A percentile compares a stretch with the other conserved stretches of the same genome.
Conservation (phyloP, 1,140 invertebrate genomes). For the Bacillus rossius region DNA sequence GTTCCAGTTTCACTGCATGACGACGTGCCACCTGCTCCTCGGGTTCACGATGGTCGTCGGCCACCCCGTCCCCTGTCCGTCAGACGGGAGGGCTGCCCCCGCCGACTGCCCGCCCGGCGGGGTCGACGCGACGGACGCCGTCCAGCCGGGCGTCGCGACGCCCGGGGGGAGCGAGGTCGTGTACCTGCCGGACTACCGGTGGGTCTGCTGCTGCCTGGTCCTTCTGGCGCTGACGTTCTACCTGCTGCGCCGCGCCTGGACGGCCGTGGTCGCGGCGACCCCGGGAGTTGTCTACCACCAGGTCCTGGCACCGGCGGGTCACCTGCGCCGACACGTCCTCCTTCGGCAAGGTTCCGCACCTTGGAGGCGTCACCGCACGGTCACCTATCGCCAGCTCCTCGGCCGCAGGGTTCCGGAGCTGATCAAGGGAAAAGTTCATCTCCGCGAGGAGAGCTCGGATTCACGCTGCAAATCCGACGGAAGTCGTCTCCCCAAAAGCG, state of each 20-base stretch:
- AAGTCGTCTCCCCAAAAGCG: constrained; percentile 73
- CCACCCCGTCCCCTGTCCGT: constrained; percentile 49
- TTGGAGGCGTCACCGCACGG: constrained; percentile 64
- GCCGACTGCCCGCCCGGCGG: constrained; percentile 43
- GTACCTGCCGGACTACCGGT: constrained; percentile 82
- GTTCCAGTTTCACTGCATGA: constrained; percentile 43
- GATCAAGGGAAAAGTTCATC: constrained; percentile 47
- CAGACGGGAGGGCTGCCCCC: constrained; percentile 37
- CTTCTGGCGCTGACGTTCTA: constrained; percentile 48
- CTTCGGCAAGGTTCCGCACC: constrained; percentile 63
- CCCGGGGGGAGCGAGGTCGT: constrained; percentile 47
- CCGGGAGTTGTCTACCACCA: constrained; percentile 52
- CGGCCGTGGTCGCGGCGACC: constrained; percentile 48
- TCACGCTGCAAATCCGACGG: constrained; percentile 54
- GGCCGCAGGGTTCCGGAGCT: constrained; percentile 59
- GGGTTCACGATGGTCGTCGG: constrained; percentile 42
- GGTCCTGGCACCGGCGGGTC: constrained; percentile 55
- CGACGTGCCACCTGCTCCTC: constrained; percentile 41
- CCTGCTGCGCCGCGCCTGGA: constrained; percentile 38
- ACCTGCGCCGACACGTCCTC: constrained; percentile 66
- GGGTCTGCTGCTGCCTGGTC: constrained; percentile 81
- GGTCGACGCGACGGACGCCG: not conserved
- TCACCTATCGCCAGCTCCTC: constrained; percentile 73
- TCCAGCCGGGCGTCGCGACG: constrained; percentile 56
- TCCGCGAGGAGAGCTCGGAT: constrained; percentile 40